phyloP scores from a whole-genome alignment of 2,113 vertebrate species.

The Chascanopsetta lugubris region DNA sequence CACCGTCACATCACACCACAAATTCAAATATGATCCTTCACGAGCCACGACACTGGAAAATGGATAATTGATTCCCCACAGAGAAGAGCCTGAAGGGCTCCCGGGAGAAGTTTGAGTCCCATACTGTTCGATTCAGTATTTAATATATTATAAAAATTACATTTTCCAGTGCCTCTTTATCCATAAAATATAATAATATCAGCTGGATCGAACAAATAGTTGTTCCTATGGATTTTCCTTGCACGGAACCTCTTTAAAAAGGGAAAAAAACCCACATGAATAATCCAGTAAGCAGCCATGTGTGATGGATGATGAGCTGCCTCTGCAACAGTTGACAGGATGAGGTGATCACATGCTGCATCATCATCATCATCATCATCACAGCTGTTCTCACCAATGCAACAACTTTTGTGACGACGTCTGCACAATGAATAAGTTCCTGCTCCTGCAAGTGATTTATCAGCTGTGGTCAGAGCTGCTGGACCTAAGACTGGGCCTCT shows the following conservation, averaged over 20 bases:
- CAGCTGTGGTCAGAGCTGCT: constrained; percentile 13
- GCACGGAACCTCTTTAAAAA: no score
- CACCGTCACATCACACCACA: neutral
- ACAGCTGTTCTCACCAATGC: neutral
- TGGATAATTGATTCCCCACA: neutral
- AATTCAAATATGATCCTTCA: neutral
- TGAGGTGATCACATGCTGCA: neutral
- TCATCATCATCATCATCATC: neutral
- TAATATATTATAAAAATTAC: no score
- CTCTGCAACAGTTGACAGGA: neutral
- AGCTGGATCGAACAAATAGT: no score
- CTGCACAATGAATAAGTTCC: constrained; percentile 4
- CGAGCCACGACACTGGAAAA: neutral
- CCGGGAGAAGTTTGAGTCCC: neutral
- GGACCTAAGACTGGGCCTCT: neutral
- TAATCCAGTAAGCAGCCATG: neutral
- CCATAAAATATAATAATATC: no score
- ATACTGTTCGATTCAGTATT: no score
- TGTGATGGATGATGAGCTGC: neutral
- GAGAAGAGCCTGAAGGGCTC: no score
- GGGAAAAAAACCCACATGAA: no score
- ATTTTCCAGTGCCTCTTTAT: no score
- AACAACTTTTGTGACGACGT: constrained; percentile 12
- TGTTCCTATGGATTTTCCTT: no score
- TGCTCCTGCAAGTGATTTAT: constrained; percentile 11